A percentile compares a stretch with the other conserved stretches of the same genome.
These are phyloP conservation scores for Peromyscus attwateri DNA, from an alignment of 2,797 vertebrate genomes.

Conservation along the genomic window DNA sequence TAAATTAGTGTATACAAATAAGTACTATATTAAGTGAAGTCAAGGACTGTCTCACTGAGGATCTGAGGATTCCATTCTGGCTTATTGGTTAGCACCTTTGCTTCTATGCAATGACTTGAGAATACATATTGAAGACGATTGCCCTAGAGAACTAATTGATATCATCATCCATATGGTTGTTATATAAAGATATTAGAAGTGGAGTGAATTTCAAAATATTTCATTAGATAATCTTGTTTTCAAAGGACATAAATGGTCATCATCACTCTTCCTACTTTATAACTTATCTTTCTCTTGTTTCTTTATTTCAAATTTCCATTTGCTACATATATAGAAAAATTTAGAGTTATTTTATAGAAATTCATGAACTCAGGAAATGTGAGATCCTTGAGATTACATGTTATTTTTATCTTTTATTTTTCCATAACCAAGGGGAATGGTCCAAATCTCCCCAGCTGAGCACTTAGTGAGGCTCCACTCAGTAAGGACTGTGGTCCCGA, in stretches of 20 bases:
- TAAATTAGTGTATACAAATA: background rate
- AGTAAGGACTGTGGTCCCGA: background rate
- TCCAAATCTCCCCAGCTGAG: background rate
- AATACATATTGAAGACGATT: background rate
- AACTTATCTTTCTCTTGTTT: background rate
- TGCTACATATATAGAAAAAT: background rate
- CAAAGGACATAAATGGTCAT: background rate
- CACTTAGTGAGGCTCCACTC: background rate
- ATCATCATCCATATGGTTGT: background rate
- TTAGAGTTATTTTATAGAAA: background rate
- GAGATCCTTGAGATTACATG: background rate
- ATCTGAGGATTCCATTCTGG: background rate
- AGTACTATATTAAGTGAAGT: background rate
- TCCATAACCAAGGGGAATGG: background rate
- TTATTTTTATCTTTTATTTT: slow-evolving; percentile 4
- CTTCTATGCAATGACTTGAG: background rate
- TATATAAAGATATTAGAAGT: slow-evolving; percentile 4
- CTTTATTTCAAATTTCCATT: background rate
- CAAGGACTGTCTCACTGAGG: background rate
- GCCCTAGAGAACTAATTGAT: background rate
- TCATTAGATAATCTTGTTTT: slow-evolving; percentile 35
- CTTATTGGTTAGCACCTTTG: background rate
- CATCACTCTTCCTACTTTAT: background rate
- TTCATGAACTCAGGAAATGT: background rate
- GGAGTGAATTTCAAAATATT: slow-evolving; percentile 25